Conservation (phyloP, 2,888 invertebrate species). For the Leucophenga montana region DNA sequence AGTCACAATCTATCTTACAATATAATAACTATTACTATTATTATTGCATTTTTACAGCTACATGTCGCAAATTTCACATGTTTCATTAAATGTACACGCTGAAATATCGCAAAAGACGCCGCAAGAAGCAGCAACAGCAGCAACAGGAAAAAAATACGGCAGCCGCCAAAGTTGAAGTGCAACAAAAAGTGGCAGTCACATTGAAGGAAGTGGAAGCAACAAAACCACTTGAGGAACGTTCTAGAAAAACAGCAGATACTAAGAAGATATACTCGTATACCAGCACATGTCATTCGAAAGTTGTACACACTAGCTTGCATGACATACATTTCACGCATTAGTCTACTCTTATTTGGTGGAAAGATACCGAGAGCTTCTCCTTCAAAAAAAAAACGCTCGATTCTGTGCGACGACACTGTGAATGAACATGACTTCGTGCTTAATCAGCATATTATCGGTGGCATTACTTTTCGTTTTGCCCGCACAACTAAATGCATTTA, state of each 20-base stretch:
- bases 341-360: constrained; percentile 27
- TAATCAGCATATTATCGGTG: constrained; percentile 56
- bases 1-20: background rate
- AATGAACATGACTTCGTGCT: constrained; percentile 61
- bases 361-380: constrained; percentile 1
- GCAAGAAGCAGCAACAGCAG: too few relatives aligned
- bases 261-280: constrained; percentile 35
- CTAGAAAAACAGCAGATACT: constrained; percentile 1
- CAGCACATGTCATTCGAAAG: constrained; percentile 64
- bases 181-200: constrained; percentile 52
- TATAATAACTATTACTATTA: background rate
- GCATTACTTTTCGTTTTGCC: constrained; percentile 56
- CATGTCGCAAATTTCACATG: constrained; percentile 35
- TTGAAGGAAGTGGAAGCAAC: too few relatives aligned
- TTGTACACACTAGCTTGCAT: constrained; percentile 55
- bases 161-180: constrained; percentile 42
- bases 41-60: constrained; percentile 25
- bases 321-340: constrained; percentile 64
- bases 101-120: background rate
- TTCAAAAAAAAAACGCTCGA: background rate
- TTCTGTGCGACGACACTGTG: constrained; percentile 30
- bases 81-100: constrained; percentile 48
- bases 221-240: constrained; percentile 23
- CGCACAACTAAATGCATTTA: constrained; percentile 67
- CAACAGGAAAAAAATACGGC: too few relatives aligned